These are phyloP conservation scores for Pithys albifrons DNA, from an alignment of 2,113 vertebrate species.

Conservation along the genomic window DNA sequence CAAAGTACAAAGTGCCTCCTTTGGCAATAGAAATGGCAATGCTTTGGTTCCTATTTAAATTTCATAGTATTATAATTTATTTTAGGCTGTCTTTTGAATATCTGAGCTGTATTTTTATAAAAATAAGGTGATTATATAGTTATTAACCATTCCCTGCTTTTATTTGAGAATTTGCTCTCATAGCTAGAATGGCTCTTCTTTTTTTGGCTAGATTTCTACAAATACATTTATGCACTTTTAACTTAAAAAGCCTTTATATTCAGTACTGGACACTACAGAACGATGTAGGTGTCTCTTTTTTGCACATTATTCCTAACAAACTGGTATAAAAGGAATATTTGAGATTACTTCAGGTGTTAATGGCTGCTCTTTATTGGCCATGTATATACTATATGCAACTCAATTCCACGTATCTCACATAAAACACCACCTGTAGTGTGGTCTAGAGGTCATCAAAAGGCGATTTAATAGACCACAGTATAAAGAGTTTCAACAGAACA, in stretches of 20 bases:
- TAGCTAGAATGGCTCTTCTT: conserved; percentile 40
- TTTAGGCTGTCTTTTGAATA: conserved; percentile 66
- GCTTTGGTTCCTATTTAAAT: conserved; percentile 75
- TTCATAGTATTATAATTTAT: conserved; percentile 59
- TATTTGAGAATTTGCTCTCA: conserved; percentile 44
- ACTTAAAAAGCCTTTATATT: not conserved
- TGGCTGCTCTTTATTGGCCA: conserved; percentile 21
- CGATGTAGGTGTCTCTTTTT: conserved; percentile 36
- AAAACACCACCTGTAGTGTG: not conserved
- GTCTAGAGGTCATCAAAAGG: not conserved
- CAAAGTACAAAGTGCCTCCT: conserved; percentile 74
- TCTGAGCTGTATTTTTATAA: conserved; percentile 54
- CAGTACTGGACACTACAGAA: conserved; percentile 45
- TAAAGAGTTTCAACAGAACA: not conserved
- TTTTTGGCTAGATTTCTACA: conserved; percentile 37
- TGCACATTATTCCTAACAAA: not conserved
- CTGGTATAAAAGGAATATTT: conserved; percentile 13
- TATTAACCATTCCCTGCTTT: conserved; percentile 38
- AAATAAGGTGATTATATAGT: conserved; percentile 55
- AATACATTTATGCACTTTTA: not conserved
- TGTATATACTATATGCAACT: not conserved
- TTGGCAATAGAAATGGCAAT: conserved; percentile 77
- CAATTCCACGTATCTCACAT: not conserved
- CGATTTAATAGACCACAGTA: not conserved
- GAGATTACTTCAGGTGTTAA: conserved; percentile 20